phyloP scores from a whole-genome alignment of 2,888 invertebrate genomes.

The Anarsia innoxiella region DNA sequence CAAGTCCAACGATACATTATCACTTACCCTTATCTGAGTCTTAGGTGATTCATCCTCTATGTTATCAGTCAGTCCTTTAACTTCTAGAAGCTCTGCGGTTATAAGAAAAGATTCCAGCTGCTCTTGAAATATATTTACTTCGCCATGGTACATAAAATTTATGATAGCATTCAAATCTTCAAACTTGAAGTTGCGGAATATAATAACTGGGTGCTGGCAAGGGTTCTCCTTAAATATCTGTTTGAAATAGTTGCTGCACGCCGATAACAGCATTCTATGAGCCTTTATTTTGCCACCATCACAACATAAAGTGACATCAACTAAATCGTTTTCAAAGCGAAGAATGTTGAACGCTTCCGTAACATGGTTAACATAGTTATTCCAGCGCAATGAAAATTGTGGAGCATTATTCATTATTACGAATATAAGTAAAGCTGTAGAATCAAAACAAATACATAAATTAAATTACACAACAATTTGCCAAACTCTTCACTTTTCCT shows the following conservation, averaged over 20 bases:
- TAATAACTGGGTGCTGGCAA: conserved; percentile 86
- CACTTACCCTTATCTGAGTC: conserved; percentile 43
- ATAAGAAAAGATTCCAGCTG: conserved; percentile 85
- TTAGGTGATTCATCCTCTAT: conserved; percentile 59
- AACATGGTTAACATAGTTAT: conserved; percentile 87
- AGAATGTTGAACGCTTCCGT: conserved; percentile 87
- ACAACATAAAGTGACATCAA: conserved; percentile 90
- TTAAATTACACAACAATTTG: too few relatives aligned
- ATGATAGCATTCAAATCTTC: conserved; percentile 86
- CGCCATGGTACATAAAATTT: conserved; percentile 89
- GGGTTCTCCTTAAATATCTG: conserved; percentile 84
- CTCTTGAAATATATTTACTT: conserved; percentile 87
- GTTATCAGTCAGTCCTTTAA: conserved; percentile 83
- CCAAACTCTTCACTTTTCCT: background rate
- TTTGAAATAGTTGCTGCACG: conserved; percentile 88
- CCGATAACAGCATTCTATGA: conserved; percentile 89
- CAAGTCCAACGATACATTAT: conserved; percentile 58
- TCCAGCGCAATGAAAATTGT: conserved; percentile 91
- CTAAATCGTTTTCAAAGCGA: conserved; percentile 80
- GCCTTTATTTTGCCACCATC: conserved; percentile 89
- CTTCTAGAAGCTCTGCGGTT: conserved; percentile 84
- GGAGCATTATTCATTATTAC: conserved; percentile 75
- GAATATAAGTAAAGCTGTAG: background rate
- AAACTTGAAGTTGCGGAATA: conserved; percentile 85
- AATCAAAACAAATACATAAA: conserved; percentile 1